Evolutionary conservation across 2,888 invertebrate genomes (phyloP).

Genomic region (Lasioglossum malachurum): DNA sequence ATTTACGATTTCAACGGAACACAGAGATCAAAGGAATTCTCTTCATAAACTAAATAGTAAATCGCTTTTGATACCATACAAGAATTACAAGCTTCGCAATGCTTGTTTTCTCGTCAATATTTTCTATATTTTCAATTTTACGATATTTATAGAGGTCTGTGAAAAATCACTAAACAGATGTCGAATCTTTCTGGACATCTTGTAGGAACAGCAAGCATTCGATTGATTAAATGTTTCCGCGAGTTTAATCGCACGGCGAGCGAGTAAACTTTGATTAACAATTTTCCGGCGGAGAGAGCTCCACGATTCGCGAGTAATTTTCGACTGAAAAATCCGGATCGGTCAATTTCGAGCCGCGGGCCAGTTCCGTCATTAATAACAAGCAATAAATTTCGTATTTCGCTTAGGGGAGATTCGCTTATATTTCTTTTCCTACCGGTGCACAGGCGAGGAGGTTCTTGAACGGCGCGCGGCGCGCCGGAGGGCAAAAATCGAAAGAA

Average conservation of each 20-base stretch:
- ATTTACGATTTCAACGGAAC: not conserved
- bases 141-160: not conserved
- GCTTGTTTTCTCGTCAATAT: not conserved
- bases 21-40: not conserved
- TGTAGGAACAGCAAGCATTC: not conserved
- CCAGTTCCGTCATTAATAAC: not conserved
- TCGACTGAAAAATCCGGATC: not conserved
- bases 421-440: not conserved
- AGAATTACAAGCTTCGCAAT: not conserved
- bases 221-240: not conserved
- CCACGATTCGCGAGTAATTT: not conserved
- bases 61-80: not conserved
- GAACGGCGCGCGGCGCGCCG: not conserved
- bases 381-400: slow-evolving; percentile 39
- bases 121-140: not conserved
- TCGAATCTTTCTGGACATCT: not conserved
- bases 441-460: not conserved
- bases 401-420: slow-evolving; percentile 18
- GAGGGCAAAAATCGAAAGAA: slow-evolving; percentile 48
- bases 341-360: slow-evolving; percentile 20
- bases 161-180: not conserved
- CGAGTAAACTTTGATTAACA: not conserved
- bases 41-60: not conserved
- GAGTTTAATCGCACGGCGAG: not conserved
- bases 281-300: not conserved